A percentile compares a stretch with the other conserved stretches of the same genome.
These are phyloP conservation scores for Sylvilagus bachmani DNA, from an alignment of 2,113 vertebrate genomes.

Conservation along the genomic window DNA sequence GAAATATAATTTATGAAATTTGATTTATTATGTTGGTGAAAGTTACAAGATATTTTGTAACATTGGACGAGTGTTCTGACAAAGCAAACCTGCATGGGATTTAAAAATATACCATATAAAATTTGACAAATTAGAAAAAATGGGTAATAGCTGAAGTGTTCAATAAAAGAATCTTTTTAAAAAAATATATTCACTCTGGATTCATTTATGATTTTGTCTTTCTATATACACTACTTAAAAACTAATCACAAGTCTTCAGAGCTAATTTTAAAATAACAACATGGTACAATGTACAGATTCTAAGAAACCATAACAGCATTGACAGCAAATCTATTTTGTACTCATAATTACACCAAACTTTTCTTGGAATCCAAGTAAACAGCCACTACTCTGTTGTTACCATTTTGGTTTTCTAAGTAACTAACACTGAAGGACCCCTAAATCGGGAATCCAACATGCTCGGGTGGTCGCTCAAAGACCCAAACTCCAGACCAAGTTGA, in stretches of 20 bases:
- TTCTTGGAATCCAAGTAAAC: conserved; percentile 23
- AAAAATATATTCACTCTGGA: not conserved
- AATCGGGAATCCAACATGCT: too few species aligned
- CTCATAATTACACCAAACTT: not conserved
- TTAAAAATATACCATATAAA: conserved; percentile 20
- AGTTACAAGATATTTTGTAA: conserved; percentile 18
- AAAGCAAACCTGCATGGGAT: not conserved
- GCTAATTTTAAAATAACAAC: not conserved
- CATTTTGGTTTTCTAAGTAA: conserved; percentile 21
- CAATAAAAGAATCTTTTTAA: conserved; percentile 29
- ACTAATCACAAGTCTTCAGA: not conserved
- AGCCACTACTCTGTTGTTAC: not conserved
- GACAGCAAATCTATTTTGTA: not conserved
- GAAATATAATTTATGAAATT: conserved; percentile 27
- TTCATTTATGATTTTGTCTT: conserved; percentile 23
- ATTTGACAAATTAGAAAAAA: not conserved
- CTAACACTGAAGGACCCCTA: too few species aligned
- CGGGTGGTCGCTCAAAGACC: too few species aligned
- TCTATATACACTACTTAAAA: conserved; percentile 18
- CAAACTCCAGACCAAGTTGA: too few species aligned
- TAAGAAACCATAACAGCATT: not conserved
- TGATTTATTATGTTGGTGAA: not conserved
- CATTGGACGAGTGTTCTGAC: not conserved
- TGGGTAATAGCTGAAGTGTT: not conserved
- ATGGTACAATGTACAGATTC: not conserved